Percentiles rank a stretch among this genome's conserved stretches.
Evolutionary conservation across 2,888 invertebrate genomes (phyloP).

Genomic region (Tipula unca): DNA sequence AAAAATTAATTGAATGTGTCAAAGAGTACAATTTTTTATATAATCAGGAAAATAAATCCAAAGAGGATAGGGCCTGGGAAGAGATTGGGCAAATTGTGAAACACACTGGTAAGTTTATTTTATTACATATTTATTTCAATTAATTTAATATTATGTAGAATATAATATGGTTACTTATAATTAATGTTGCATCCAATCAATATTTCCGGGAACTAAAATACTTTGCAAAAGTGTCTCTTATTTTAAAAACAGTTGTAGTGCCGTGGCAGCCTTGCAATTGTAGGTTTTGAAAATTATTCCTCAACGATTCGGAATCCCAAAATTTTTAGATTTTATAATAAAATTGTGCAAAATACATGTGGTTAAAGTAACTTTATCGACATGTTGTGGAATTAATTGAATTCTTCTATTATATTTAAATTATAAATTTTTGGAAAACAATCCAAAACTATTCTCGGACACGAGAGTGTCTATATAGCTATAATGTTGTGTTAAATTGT

Average conservation of each 20-base stretch:
- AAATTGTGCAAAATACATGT: neutral
- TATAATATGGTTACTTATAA: neutral
- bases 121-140: neutral
- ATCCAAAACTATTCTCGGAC: neutral
- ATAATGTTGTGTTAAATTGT: neutral
- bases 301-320: neutral
- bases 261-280: neutral
- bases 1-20: too few relatives aligned
- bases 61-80: neutral
- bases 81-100: neutral
- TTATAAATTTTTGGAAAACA: neutral
- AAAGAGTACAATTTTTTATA: too few relatives aligned
- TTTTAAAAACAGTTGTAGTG: neutral
- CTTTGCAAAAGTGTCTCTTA: neutral
- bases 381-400: neutral
- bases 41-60: neutral
- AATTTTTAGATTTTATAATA: neutral
- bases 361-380: neutral
- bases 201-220: neutral
- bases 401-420: neutral
- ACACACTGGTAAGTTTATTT: neutral
- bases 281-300: neutral
- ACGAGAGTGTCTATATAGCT: neutral
- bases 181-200: neutral
- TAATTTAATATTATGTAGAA: neutral